Conservation (phyloP, 2,888 invertebrate species). For the Phengaris arion region DNA sequence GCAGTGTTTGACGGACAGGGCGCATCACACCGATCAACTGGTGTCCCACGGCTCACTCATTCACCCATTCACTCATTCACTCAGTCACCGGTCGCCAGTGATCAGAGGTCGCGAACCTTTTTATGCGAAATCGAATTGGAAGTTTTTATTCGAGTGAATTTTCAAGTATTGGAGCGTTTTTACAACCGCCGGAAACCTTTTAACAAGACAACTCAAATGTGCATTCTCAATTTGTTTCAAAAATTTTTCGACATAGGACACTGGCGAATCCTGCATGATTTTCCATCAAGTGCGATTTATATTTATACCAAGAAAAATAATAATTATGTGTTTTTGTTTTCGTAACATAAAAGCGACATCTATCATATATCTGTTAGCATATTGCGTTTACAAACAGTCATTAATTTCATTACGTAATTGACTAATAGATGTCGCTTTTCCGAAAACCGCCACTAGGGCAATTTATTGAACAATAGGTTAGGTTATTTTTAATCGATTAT, state of each 20-base stretch:
- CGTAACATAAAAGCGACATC: neutral
- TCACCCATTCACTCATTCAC: conserved; percentile 51
- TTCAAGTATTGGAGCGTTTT: conserved; percentile 33
- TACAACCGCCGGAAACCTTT: conserved; percentile 23
- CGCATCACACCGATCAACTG: conserved; percentile 76
- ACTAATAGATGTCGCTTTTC: too few species aligned
- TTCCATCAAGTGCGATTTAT: neutral
- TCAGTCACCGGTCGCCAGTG: conserved; percentile 69
- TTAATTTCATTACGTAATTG: too few species aligned
- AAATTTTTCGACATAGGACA: neutral
- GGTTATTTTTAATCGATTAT: too few species aligned
- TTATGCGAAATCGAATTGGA: conserved; percentile 40
- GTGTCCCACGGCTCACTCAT: conserved; percentile 58
- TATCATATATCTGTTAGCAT: too few species aligned
- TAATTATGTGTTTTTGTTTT: neutral
- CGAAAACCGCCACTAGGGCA: too few species aligned
- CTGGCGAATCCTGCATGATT: too few species aligned
- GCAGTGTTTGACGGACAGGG: conserved; percentile 66
- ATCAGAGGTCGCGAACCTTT: conserved; percentile 63
- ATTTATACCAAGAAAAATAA: neutral
- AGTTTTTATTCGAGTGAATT: conserved; percentile 38
- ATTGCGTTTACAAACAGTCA: too few species aligned
- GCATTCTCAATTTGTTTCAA: conserved; percentile 17
- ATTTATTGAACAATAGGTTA: too few species aligned
- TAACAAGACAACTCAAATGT: conserved; percentile 24